Base-by-base conservation (phyloP, 2,888 invertebrate species). In the Catotricha subobsoleta region DNA sequence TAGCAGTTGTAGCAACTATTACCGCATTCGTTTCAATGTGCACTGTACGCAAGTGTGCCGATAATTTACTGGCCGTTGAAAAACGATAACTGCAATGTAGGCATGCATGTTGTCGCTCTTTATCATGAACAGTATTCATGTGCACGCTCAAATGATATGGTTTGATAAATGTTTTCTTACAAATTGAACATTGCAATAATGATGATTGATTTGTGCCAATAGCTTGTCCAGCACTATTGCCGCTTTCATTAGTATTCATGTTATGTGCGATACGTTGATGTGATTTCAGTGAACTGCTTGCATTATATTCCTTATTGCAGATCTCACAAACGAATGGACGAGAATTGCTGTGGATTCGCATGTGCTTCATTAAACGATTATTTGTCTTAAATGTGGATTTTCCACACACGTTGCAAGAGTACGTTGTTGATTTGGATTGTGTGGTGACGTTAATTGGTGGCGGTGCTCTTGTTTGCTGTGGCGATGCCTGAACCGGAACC, bases 271-370 rank as follows among this genome's bases (percentile, higher is more conserved):
- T 36, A 15, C 36, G 23, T 12, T 36, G 36, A 36, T 36, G 36
- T 12, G 36, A 23, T 16, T 36, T 36, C 10, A 36, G 16, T 16
- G 36, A 36, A 15, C 36, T 36, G 16, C 36, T 36, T 4, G 36
- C 36, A 16, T 36, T 36, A 16, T 36, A 36, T 23, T 23, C 36
- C 23, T 36, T 36, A 25, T 36, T 23, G 19, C 36, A 36, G 3
- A 36, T 36, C 16, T 36, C 36, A 16, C 36, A 36, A 3, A 23
- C 21, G 12, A 36, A 36, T 9, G 36, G 36, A 9, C 23, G 36
- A 8, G 21, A 21, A 36, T 36, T 36, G 13, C 36, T 23, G 25
- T 36, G 36, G 36, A 36, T 36, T 25, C 36, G 36, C 36, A 36
- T 36, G 16, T 36, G 36, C 36, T 36, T 36, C 16, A 15, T 36